Percentiles rank a stretch among this genome's conserved stretches.
phyloP scores from a whole-genome alignment of 2,113 vertebrate genomes.

The Terrapene triunguis region DNA sequence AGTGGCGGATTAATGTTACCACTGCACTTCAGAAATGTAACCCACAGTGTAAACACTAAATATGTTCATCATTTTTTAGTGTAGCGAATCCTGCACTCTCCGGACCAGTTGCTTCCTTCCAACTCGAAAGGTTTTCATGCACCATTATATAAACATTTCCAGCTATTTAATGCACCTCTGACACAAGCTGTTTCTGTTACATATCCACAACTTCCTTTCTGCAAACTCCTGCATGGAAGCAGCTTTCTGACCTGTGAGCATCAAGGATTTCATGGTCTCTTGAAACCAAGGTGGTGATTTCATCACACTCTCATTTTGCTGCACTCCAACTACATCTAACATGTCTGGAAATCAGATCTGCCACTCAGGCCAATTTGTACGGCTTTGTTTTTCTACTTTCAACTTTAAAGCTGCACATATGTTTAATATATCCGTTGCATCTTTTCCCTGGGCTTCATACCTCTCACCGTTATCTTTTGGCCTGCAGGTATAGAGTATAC shows the following conservation, averaged over 20 bases:
- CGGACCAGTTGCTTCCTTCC: not conserved
- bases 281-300: slow-evolving; percentile 50
- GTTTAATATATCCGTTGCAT: slow-evolving; percentile 63
- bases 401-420: slow-evolving; percentile 56
- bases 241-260: not conserved
- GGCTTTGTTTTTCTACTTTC: not conserved
- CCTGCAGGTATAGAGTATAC: not conserved
- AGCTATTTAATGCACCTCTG: not conserved
- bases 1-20: not conserved
- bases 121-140: not conserved
- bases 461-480: slow-evolving; percentile 59
- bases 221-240: not conserved
- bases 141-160: not conserved
- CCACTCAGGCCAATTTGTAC: slow-evolving; percentile 36
- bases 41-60: not conserved
- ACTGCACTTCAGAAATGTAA: not conserved
- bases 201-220: not conserved
- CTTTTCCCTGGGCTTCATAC: slow-evolving; percentile 39
- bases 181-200: not conserved
- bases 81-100: not conserved
- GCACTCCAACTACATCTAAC: slow-evolving; percentile 36
- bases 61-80: not conserved
- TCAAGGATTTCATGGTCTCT: slow-evolving; percentile 4
- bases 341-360: slow-evolving; percentile 47
- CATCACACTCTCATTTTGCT: slow-evolving; percentile 42